Conservation (phyloP, 1,140 invertebrate species). For the Formica selysi region DNA sequence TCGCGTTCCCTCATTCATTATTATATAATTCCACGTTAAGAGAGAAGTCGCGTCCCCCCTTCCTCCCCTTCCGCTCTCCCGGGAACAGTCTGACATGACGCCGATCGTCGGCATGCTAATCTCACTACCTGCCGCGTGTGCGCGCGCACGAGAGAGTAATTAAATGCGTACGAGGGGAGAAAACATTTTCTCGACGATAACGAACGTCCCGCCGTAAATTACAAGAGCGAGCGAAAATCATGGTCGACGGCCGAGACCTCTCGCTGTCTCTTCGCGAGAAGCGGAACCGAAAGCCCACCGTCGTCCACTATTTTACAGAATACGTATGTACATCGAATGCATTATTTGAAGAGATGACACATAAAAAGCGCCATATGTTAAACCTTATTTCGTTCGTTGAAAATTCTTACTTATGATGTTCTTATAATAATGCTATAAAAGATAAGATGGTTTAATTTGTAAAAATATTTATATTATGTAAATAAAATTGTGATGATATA, state of each 20-base stretch:
- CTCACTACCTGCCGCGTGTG: neutral
- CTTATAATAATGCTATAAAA: neutral
- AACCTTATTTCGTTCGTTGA: neutral
- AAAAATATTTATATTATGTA: neutral
- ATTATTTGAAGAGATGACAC: conserved; percentile 21
- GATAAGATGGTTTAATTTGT: conserved; percentile 9
- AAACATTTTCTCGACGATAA: conserved; percentile 43
- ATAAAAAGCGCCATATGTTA: neutral
- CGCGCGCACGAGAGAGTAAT: neutral
- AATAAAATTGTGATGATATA: conserved; percentile 1
- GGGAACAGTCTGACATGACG: neutral
- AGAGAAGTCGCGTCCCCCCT: conserved; percentile 18
- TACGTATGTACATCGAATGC: neutral
- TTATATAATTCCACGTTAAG: conserved; percentile 52
- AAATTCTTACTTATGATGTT: neutral
- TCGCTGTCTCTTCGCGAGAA: neutral
- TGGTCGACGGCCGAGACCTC: neutral
- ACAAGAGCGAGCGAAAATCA: conserved; percentile 41
- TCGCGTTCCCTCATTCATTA: conserved; percentile 11
- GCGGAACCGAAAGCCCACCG: neutral
- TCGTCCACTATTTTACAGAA: neutral
- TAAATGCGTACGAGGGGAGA: conserved; percentile 24
- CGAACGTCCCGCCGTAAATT: conserved; percentile 42
- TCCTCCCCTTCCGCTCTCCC: neutral
- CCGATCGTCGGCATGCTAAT: conserved; percentile 21